These are phyloP conservation scores for Diploscapter pachys DNA, from an alignment of 1,140 invertebrate species.

Conservation along the genomic window DNA sequence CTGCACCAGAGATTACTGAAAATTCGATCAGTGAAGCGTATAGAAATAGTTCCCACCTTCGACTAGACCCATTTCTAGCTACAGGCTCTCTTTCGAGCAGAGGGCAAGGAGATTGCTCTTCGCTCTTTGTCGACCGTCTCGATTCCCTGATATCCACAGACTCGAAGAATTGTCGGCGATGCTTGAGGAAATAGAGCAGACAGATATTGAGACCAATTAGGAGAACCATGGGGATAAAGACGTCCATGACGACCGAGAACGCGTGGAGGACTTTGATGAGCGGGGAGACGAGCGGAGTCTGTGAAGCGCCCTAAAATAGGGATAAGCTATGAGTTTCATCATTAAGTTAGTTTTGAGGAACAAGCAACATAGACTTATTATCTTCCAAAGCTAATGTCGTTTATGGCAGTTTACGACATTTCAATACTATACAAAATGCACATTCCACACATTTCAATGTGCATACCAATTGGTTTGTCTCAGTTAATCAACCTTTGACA, in stretches of 20 bases:
- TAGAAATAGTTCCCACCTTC: neutral
- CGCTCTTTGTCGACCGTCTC: neutral
- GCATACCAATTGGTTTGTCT: no score
- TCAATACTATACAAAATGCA: neutral
- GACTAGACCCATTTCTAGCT: conserved; percentile 5
- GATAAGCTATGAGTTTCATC: neutral
- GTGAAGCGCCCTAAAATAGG: neutral
- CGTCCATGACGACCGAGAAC: neutral
- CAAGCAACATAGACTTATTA: no score
- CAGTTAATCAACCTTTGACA: neutral
- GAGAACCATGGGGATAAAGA: conserved; percentile 13
- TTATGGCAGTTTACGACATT: neutral
- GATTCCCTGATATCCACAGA: neutral
- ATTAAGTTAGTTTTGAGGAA: no score
- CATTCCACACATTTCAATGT: neutral
- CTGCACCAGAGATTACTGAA: neutral
- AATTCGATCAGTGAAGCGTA: no score
- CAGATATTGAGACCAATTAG: conserved; percentile 9
- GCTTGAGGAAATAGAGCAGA: conserved; percentile 2
- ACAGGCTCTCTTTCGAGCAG: conserved; percentile 14
- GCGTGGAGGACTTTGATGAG: conserved; percentile 12
- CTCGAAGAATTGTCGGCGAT: conserved; percentile 6
- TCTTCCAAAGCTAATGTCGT: no score
- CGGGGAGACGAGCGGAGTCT: neutral
- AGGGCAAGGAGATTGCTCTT: no score